Base-by-base conservation (phyloP, 2,797 vertebrate species). In the Xenops minutus region DNA sequence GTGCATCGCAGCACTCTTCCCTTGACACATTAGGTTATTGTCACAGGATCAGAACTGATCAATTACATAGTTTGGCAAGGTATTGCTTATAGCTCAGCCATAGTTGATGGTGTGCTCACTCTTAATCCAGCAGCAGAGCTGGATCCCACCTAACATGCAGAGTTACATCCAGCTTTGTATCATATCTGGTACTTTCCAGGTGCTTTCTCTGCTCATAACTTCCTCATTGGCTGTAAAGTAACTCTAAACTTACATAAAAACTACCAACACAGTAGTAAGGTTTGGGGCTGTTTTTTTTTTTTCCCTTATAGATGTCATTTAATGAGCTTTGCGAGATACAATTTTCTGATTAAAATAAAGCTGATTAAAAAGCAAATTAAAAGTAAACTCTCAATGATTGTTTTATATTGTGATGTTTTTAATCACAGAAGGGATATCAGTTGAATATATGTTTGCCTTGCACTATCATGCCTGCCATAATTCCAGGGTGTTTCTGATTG, bases 291-390 rank as follows among this genome's bases (percentile, higher is more conserved):
- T 7, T 7, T 91, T 92, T 89, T 88, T 9, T 7, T 91, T 93
- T 91, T 88, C 88, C 79, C 66, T 96, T 93, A 72, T 82, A 95
- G 84, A 92, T 97, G 93, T 93, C 83, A 91, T 95, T 95, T 96
- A 96, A 86, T 82, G 71, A 96, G 81, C 80, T 95, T 96, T 92
- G 39, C 85, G 89, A 97, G 95, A 97, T 97, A 97, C 54, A 98
- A 97, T 97, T 98, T 97, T 98, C 97, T 98, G 96, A 98, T 98
- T 98, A 97, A 97, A 98, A 96, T 76, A 90, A 97, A 97, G 85
- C 88, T 97, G 96, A 97, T 98, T 97, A 97, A 96, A 97, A 97
- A 97, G 89, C 49, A 97, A 98, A 98, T 98, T 90, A 97, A 98
- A 98, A 98, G 93, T 94, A 97, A 98, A 98, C 93, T 97, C 62